These are phyloP conservation scores for Caenorhabditis angaria DNA, from an alignment of 2,888 invertebrate genomes.

Conservation along the genomic window DNA sequence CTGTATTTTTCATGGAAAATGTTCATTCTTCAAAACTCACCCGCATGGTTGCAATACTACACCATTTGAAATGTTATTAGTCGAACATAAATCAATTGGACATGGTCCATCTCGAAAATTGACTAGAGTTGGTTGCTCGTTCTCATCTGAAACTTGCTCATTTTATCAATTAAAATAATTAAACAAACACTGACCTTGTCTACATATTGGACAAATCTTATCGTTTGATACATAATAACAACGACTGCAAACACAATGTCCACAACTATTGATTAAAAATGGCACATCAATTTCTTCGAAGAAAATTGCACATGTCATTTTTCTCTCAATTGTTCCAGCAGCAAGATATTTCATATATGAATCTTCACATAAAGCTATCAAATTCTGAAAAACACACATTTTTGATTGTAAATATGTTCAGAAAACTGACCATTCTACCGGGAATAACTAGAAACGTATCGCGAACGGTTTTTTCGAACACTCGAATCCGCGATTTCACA, in stretches of 20 bases:
- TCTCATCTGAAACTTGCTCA: neutral
- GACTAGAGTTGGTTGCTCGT: neutral
- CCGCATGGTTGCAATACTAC: conserved; percentile 23
- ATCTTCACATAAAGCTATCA: neutral
- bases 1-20: too few species aligned
- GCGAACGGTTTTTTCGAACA: neutral
- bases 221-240: neutral
- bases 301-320: neutral
- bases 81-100: conserved; percentile 20
- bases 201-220: neutral
- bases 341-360: neutral
- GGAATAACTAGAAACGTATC: neutral
- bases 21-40: conserved; percentile 17
- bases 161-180: neutral
- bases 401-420: too few species aligned
- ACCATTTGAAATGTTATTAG: neutral
- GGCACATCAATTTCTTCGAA: neutral
- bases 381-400: neutral
- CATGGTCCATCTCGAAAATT: conserved; percentile 30
- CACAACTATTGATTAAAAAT: neutral
- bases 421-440: neutral
- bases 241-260: neutral
- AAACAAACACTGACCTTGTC: neutral
- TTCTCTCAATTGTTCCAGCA: neutral
- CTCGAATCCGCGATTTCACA: neutral